phyloP scores from a whole-genome alignment of 2,113 vertebrate species.

The Bombycilla garrulus region DNA sequence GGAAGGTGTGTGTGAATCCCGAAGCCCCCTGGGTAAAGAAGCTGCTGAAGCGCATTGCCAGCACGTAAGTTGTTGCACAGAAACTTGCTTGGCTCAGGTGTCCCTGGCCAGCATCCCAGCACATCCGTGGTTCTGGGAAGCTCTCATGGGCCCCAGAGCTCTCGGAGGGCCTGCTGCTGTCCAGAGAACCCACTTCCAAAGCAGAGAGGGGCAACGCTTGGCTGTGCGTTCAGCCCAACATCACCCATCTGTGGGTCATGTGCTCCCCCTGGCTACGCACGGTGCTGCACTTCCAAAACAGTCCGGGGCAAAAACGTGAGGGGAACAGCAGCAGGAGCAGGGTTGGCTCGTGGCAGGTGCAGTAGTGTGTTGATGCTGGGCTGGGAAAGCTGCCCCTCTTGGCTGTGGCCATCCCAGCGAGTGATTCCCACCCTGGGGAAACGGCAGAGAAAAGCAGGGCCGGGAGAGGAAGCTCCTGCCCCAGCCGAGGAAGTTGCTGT shows the following conservation, averaged over 20 bases:
- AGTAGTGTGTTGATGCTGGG: fast-evolving
- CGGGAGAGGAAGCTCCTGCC: neutral
- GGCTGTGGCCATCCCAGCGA: fast-evolving
- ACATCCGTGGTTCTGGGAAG: fast-evolving
- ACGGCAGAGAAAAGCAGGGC: fast-evolving
- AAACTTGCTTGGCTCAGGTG: neutral
- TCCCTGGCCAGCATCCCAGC: neutral
- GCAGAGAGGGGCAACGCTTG: fast-evolving
- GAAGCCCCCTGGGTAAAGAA: constrained; percentile 48
- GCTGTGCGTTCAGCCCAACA: neutral
- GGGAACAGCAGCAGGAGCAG: neutral
- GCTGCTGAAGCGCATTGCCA: constrained; percentile 41
- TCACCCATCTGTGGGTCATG: fast-evolving
- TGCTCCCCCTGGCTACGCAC: fast-evolving
- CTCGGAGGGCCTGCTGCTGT: fast-evolving
- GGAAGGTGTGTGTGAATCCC: constrained; percentile 45
- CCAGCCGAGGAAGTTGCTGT: fast-evolving
- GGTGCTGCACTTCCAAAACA: fast-evolving
- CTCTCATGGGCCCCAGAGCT: fast-evolving
- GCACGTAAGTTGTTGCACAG: constrained; percentile 7
- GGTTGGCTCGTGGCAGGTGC: fast-evolving
- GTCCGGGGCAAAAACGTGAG: fast-evolving
- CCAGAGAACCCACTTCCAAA: neutral
- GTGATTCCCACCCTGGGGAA: fast-evolving
- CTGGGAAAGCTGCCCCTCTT: neutral